A percentile compares a stretch with the other conserved stretches of the same genome.
Evolutionary conservation across 2,797 vertebrate genomes (phyloP).

Genomic region (Falco rusticolus): DNA sequence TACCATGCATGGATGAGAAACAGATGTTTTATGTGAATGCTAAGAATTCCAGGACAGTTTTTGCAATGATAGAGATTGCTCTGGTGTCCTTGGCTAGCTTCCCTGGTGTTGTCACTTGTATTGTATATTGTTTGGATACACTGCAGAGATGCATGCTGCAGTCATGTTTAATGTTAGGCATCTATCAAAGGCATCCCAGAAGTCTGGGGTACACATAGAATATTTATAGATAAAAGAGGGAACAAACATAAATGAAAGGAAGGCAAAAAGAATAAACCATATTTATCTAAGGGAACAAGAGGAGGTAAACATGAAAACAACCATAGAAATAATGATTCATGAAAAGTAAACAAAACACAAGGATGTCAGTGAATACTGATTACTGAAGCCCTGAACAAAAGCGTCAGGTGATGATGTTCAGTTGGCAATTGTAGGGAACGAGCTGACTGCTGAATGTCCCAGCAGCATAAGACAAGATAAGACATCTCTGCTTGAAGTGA

Average conservation of each 20-base stretch:
- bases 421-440: background rate
- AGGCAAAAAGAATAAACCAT: background rate
- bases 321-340: background rate
- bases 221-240: background rate
- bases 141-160: background rate
- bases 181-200: background rate
- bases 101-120: background rate
- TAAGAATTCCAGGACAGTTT: background rate
- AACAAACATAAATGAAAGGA: background rate
- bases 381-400: background rate
- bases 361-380: background rate
- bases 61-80: background rate
- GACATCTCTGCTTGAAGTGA: background rate
- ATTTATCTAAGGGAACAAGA: background rate
- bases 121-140: background rate
- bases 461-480: background rate
- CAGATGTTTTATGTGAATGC: background rate
- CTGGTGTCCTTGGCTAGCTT: slow-evolving; percentile 2
- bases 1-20: background rate
- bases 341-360: background rate
- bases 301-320: background rate
- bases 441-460: background rate
- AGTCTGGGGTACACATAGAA: background rate
- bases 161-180: background rate
- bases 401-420: background rate